Percentiles rank a stretch among this genome's conserved stretches.
phyloP scores from a whole-genome alignment of 2,113 vertebrate species.

The Machaerirhynchus nigripectus region DNA sequence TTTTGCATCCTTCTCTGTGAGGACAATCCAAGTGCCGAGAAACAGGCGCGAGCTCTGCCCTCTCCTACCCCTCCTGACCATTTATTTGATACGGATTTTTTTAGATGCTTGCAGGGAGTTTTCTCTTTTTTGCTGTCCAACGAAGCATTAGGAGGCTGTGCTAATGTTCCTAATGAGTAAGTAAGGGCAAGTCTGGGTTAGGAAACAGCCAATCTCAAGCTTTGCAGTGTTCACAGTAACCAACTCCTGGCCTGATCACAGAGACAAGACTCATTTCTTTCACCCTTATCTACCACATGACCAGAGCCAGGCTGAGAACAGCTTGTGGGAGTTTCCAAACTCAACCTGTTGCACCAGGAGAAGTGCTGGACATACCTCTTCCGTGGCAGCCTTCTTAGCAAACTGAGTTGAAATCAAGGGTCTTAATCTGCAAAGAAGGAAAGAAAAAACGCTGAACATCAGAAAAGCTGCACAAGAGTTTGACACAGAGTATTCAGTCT shows the following conservation, averaged over 20 bases:
- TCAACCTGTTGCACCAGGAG: neutral
- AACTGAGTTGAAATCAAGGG: constrained; percentile 81
- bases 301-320: neutral
- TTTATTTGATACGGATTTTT: neutral
- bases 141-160: neutral
- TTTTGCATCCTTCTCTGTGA: neutral
- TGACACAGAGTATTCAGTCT: neutral
- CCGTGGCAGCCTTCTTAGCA: constrained; percentile 79
- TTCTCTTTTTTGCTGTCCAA: neutral
- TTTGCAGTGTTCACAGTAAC: neutral
- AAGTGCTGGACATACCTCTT: constrained; percentile 75
- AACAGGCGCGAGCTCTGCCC: neutral
- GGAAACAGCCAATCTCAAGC: neutral
- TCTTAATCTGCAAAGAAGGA: constrained; percentile 77
- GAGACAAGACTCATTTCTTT: neutral
- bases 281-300: neutral
- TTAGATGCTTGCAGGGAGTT: neutral
- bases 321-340: neutral
- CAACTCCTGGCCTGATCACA: neutral
- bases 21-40: neutral
- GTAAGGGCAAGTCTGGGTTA: neutral
- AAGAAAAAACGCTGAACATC: neutral
- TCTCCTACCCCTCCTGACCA: neutral
- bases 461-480: neutral
- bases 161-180: neutral